These are phyloP conservation scores for honey bee (Apis mellifera) DNA, from an alignment of 1,140 invertebrate species.

Conservation along the genomic window DNA sequence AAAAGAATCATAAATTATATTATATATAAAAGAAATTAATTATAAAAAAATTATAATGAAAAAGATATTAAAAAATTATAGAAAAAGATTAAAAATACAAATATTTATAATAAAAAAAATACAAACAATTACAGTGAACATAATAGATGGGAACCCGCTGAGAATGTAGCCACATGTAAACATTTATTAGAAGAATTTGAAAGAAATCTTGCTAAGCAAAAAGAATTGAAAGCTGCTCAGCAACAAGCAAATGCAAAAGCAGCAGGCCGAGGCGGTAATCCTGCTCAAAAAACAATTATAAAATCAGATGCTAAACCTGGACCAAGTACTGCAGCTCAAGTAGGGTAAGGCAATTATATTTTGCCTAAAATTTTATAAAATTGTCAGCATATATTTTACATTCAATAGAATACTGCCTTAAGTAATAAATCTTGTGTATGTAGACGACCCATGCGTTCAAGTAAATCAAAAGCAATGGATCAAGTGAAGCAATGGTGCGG, in stretches of 20 bases:
- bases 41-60: no score
- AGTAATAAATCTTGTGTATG: neutral
- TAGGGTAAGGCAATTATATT: slow-evolving; percentile 63
- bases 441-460: slow-evolving; percentile 88
- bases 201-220: slow-evolving; percentile 88
- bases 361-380: slow-evolving; percentile 13
- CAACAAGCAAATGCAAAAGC: slow-evolving; percentile 76
- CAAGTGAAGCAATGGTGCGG: slow-evolving; percentile 93
- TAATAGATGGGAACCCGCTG: slow-evolving; percentile 90
- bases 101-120: slow-evolving; percentile 74
- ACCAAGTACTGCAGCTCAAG: slow-evolving; percentile 76
- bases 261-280: slow-evolving; percentile 70
- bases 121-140: slow-evolving; percentile 82
- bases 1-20: neutral
- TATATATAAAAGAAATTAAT: no score
- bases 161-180: slow-evolving; percentile 88
- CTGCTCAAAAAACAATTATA: slow-evolving; percentile 69
- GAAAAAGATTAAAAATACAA: neutral
- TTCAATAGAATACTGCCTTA: slow-evolving; percentile 2
- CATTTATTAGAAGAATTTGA: slow-evolving; percentile 90
- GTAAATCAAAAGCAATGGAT: slow-evolving; percentile 90
- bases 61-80: no score
- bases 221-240: slow-evolving; percentile 84
- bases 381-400: neutral
- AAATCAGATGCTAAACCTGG: slow-evolving; percentile 77